These are phyloP conservation scores for Anhinga anhinga DNA, from an alignment of 2,113 vertebrate genomes.

Conservation along the genomic window DNA sequence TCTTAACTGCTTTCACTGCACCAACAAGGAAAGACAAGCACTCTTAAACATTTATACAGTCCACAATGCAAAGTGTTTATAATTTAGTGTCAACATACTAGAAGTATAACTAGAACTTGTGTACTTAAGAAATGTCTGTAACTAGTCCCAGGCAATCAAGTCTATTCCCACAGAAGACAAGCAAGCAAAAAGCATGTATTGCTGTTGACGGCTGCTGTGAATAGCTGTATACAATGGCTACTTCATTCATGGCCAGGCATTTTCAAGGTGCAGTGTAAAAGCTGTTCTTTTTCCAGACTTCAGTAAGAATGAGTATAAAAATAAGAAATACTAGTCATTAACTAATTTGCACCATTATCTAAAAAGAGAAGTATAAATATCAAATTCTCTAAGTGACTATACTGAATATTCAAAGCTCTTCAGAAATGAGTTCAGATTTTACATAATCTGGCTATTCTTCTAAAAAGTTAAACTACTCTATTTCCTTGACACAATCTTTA, in stretches of 20 bases:
- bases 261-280: background rate
- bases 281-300: background rate
- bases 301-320: background rate
- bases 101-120: background rate
- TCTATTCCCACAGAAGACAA: background rate
- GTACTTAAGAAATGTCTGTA: background rate
- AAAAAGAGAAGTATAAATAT: background rate
- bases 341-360: background rate
- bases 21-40: background rate
- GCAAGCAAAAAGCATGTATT: background rate
- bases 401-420: background rate
- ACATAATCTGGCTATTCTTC: background rate
- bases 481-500: background rate
- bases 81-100: background rate
- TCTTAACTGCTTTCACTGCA: background rate
- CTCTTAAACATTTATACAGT: background rate
- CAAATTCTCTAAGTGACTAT: background rate
- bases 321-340: background rate
- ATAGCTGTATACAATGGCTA: background rate
- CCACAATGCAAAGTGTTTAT: background rate
- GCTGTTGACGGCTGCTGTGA: background rate
- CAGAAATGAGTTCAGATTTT: background rate
- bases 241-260: background rate
- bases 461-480: background rate
- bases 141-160: background rate